Conservation (phyloP, 2,888 invertebrate genomes). For the Leucania comma region DNA sequence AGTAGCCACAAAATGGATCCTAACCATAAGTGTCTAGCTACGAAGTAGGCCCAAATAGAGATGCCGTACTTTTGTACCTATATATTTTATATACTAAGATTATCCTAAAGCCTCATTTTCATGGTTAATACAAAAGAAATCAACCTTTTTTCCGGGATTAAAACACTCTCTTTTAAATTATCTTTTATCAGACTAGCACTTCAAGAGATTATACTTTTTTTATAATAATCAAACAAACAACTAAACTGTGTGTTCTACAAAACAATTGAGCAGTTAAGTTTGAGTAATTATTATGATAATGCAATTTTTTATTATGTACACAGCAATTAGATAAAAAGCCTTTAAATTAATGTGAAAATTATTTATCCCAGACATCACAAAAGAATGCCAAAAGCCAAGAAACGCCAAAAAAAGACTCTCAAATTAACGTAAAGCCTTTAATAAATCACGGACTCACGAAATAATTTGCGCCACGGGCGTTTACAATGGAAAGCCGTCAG, state of each 20-base stretch:
- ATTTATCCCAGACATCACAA: constrained; percentile 10
- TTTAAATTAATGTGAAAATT: not conserved
- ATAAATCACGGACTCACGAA: constrained; percentile 52
- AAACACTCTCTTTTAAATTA: too few relatives aligned
- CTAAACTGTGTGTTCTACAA: not conserved
- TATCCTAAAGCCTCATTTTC: too few relatives aligned
- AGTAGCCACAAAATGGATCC: too few relatives aligned
- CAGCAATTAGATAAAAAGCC: not conserved
- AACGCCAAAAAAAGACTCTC: constrained; percentile 26
- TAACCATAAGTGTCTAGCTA: too few relatives aligned
- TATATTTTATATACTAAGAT: too few relatives aligned
- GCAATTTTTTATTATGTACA: too few relatives aligned
- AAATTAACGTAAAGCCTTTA: constrained; percentile 40
- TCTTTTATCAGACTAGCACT: too few relatives aligned
- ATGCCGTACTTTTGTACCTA: too few relatives aligned
- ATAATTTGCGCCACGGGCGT: constrained; percentile 42
- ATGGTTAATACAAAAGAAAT: too few relatives aligned
- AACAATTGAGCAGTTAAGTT: not conserved
- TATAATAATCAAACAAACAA: not conserved
- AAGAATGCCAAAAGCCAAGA: constrained; percentile 14
- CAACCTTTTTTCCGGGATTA: too few relatives aligned
- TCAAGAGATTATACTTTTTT: too few relatives aligned
- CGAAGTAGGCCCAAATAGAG: too few relatives aligned
- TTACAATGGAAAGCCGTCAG: constrained; percentile 43
- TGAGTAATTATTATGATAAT: not conserved